A percentile compares a stretch with the other conserved stretches of the same genome.
These are phyloP conservation scores for Ctenicera cuprea DNA, from an alignment of 2,888 invertebrate genomes.

Conservation along the genomic window DNA sequence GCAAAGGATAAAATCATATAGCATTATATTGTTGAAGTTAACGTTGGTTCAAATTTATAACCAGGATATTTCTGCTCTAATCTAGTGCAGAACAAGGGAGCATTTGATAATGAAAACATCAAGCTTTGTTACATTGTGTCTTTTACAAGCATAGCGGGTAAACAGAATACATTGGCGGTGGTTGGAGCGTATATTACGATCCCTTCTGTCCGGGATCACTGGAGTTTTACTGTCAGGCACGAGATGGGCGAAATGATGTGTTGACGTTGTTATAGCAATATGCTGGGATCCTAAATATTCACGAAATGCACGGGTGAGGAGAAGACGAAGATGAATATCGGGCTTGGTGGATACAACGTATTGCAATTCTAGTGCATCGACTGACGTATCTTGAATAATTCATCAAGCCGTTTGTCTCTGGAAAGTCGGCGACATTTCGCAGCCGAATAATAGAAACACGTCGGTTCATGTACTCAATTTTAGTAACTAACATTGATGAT, in stretches of 20 bases:
- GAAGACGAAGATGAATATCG: conserved; percentile 34
- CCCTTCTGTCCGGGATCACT: conserved; percentile 56
- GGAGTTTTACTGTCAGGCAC: conserved; percentile 60
- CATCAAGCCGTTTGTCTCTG: conserved; percentile 26
- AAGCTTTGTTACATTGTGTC: conserved; percentile 55
- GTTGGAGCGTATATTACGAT: conserved; percentile 58
- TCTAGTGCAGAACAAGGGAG: conserved; percentile 45
- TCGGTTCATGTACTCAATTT: conserved; percentile 15
- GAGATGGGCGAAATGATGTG: conserved; percentile 60
- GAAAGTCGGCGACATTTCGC: conserved; percentile 17
- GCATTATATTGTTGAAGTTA: conserved; percentile 39
- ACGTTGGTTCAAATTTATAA: conserved; percentile 42
- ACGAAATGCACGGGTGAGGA: conserved; percentile 57
- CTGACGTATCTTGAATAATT: conserved; percentile 36
- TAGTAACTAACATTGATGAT: conserved; percentile 31
- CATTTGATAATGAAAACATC: conserved; percentile 56
- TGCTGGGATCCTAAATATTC: conserved; percentile 61
- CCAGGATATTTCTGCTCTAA: conserved; percentile 43
- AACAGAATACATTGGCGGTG: conserved; percentile 53
- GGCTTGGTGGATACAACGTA: conserved; percentile 20
- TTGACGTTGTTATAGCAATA: conserved; percentile 60
- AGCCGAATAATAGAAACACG: conserved; percentile 7
- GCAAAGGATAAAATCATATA: conserved; percentile 20
- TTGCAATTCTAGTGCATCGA: conserved; percentile 30
- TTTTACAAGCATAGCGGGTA: conserved; percentile 50